Evolutionary conservation across 2,888 invertebrate genomes (phyloP), one percentile per base, ranked within the genome.

Genomic region (Hyalella azteca): DNA sequence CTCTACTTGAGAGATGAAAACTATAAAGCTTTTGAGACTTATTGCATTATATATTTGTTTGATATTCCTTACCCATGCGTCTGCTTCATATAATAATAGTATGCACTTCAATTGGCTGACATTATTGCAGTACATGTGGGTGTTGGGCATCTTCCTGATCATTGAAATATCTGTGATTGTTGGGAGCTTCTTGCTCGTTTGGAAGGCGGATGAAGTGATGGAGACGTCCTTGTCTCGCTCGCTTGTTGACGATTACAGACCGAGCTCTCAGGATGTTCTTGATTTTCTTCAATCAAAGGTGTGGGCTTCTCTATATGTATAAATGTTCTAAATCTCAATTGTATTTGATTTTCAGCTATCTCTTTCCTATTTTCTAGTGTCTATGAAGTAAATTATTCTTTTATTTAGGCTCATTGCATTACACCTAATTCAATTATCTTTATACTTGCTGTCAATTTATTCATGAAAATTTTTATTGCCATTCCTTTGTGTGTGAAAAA

Each of bases 101-200:
- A n/a, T n/a, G n/a, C n/a, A n/a, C n/a, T n/a, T n/a, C n/a, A n/a
- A n/a, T n/a, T n/a, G n/a, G n/a, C 29, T 26, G 26, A 22, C 3
- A 26, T 45, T 19, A 2, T 75, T 41, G 13, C 75, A 75, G 75
- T 75, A 75, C 45, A 75, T 75, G 75, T 75, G 75, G 75, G 75
- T 75, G 75, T 45, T 75, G 26, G 75, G 41, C n/a, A 22, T 75
- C 41, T 75, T 75, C 45, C 75, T 75, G 41, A 75, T 75, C 75
- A 75, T 75, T 45, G 75, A 75, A 45, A 75, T 75, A n/a, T 75
- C 41, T 39, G 75, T 75, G 41, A 75, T 75, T 5, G 26, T 75
- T 2, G 75, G 75, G 15, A 75, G 75, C 36, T 75, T 75, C 13
- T 13, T 75, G 45, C 41, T 75, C 7, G 75, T 75, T 9, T 75